Evolutionary conservation across 2,113 vertebrate genomes (phyloP).

Genomic region (rabbit (Oryctolagus cuniculus)): DNA sequence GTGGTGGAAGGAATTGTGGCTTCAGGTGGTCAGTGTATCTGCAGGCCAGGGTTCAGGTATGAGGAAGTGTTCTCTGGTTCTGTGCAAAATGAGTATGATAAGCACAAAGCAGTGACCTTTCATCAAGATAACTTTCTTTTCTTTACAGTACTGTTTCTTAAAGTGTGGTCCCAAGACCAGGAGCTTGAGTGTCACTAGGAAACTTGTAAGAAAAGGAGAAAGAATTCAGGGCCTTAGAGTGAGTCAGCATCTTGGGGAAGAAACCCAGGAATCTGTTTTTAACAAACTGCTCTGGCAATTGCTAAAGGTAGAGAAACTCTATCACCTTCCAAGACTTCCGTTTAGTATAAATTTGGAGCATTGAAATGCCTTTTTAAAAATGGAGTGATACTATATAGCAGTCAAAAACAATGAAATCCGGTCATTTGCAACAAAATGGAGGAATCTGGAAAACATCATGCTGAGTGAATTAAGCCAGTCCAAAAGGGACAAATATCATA

Average conservation of each 20-base stretch:
- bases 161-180: neutral
- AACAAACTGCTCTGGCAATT: neutral
- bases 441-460: too few species aligned
- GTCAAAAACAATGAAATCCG: too few species aligned
- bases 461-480: too few species aligned
- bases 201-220: conserved; percentile 11
- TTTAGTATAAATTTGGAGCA: neutral
- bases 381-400: too few species aligned
- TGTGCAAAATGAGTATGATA: neutral
- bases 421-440: too few species aligned
- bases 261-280: neutral
- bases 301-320: neutral
- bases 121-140: neutral
- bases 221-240: neutral
- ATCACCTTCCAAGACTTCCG: neutral
- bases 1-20: neutral
- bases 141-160: neutral
- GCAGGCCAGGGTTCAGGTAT: neutral
- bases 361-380: conserved; percentile 13
- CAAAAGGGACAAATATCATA: too few species aligned
- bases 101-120: neutral
- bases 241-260: neutral
- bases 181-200: neutral
- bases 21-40: neutral
- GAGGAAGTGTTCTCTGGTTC: neutral